phyloP scores from a whole-genome alignment of 1,140 invertebrate species.

The Drosophila teissieri region DNA sequence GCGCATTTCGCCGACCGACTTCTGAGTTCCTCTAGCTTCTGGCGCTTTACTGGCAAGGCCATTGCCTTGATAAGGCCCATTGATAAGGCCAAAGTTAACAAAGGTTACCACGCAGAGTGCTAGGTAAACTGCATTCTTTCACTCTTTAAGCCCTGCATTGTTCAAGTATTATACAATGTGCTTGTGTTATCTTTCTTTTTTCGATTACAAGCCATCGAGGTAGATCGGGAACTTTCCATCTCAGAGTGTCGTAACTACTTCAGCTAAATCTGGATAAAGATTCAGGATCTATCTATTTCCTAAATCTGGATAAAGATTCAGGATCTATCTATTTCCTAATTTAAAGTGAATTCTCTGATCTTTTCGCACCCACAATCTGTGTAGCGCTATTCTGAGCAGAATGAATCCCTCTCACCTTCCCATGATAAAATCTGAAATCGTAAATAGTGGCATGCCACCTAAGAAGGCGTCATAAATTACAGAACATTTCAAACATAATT shows the following conservation, averaged over 20 bases:
- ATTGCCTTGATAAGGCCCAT: slow-evolving; percentile 29
- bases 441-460: slow-evolving; percentile 42
- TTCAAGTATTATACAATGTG: slow-evolving; percentile 25
- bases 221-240: slow-evolving; percentile 19
- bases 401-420: slow-evolving; percentile 15
- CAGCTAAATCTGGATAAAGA: background rate
- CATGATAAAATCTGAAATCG: slow-evolving; percentile 33
- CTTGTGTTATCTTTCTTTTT: slow-evolving; percentile 2
- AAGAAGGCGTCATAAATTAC: slow-evolving; percentile 48
- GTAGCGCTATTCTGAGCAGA: background rate
- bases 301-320: slow-evolving; percentile 1
- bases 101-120: slow-evolving; percentile 19
- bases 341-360: background rate
- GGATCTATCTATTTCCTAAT: background rate
- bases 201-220: slow-evolving; percentile 19
- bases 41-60: slow-evolving; percentile 30
- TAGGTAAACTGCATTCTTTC: slow-evolving; percentile 1
- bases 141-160: background rate
- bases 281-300: background rate
- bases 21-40: background rate
- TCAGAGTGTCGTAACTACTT: background rate
- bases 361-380: background rate
- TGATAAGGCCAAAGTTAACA: slow-evolving; percentile 42
- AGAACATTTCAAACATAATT: slow-evolving; percentile 58
- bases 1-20: slow-evolving; percentile 15